Percentiles rank a stretch among this genome's conserved stretches.
Evolutionary conservation across 2,797 vertebrate genomes (phyloP).

Genomic region (Thripadectes ignobilis): DNA sequence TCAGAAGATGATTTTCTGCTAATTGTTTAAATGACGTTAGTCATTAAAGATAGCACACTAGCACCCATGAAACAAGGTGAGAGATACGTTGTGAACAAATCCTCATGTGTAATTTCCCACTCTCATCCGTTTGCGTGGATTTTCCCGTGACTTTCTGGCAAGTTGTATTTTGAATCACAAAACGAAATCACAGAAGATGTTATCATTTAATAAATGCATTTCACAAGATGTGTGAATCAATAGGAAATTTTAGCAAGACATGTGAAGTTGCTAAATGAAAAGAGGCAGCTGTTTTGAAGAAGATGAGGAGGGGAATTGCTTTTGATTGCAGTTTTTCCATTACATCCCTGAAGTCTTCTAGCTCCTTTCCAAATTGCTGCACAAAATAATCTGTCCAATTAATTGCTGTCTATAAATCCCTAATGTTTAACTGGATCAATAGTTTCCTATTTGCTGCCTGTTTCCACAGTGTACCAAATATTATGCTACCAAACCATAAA

Average conservation of each 20-base stretch:
- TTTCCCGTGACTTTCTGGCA: background rate
- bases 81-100: background rate
- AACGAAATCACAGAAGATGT: background rate
- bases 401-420: background rate
- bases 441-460: background rate
- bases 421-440: background rate
- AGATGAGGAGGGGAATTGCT: background rate
- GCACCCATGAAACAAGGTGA: background rate
- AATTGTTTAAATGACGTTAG: background rate
- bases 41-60: background rate
- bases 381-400: background rate
- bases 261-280: background rate
- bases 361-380: background rate
- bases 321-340: background rate
- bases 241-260: background rate
- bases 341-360: background rate
- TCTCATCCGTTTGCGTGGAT: background rate
- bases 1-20: background rate
- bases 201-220: background rate
- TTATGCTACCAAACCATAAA: background rate
- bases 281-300: background rate
- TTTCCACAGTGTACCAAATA: background rate
- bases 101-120: background rate
- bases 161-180: background rate
- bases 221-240: background rate